Evolutionary conservation across 2,797 vertebrate genomes (phyloP).

Genomic region (Galago senegalensis): DNA sequence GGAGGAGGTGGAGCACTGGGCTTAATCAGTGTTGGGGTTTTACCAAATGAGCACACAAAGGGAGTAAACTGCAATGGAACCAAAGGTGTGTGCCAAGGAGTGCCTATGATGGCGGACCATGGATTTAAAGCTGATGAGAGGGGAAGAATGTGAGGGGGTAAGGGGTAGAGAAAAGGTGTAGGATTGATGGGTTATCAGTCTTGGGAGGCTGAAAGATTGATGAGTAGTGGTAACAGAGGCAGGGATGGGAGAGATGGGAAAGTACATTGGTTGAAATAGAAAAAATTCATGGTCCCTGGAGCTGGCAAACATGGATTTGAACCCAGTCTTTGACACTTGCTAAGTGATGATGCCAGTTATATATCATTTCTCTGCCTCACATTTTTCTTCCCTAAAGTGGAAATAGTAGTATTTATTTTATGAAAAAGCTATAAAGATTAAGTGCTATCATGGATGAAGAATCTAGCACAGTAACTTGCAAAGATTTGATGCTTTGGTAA

Average conservation of each 20-base stretch:
- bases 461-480: not conserved
- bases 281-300: not conserved
- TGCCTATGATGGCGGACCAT: not conserved
- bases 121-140: not conserved
- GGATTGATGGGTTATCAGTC: not conserved
- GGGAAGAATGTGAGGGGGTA: accelerated
- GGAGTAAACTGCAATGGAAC: not conserved
- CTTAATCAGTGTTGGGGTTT: not conserved
- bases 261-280: not conserved
- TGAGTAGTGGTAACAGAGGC: too few relatives aligned
- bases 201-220: not conserved
- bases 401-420: constrained; percentile 1
- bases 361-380: constrained; percentile 10
- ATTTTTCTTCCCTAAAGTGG: not conserved
- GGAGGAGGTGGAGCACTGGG: not conserved
- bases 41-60: not conserved
- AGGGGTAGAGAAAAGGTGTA: not conserved
- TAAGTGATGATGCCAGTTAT: not conserved
- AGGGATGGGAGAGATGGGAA: not conserved
- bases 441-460: constrained; percentile 10
- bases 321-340: not conserved
- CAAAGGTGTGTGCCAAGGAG: not conserved
- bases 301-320: not conserved
- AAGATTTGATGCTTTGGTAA: not conserved
- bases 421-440: constrained; percentile 12